Evolutionary conservation across 1,140 invertebrate species (phyloP).

Genomic region (Magallana ariakensis): DNA sequence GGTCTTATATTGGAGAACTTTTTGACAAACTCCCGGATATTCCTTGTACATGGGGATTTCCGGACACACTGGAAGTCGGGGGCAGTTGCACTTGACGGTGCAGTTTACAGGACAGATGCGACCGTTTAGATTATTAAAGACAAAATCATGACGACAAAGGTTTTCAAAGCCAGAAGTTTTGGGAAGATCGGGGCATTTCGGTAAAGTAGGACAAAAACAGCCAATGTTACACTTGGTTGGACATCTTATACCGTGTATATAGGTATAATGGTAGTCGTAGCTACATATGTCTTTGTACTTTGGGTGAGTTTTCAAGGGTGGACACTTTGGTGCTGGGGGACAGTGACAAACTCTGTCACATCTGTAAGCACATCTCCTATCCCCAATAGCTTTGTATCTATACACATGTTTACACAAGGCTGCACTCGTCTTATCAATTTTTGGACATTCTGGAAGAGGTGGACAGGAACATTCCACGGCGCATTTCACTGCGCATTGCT

Average conservation of each 20-base stretch:
- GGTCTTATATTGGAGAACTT: not conserved
- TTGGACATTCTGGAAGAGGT: constrained; percentile 21
- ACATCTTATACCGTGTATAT: constrained; percentile 18
- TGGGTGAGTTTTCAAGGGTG: not conserved
- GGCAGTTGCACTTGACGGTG: constrained; percentile 23
- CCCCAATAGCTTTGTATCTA: constrained; percentile 19
- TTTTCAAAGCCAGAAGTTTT: not conserved
- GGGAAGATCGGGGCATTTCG: constrained; percentile 11
- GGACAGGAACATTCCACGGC: constrained; percentile 5
- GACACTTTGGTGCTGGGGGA: constrained; percentile 31
- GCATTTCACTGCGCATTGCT: constrained; percentile 18
- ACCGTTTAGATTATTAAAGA: constrained; percentile 22
- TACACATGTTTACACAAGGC: constrained; percentile 2
- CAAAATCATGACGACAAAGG: not conserved
- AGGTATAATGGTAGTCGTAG: constrained; percentile 3
- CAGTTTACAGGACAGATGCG: constrained; percentile 28
- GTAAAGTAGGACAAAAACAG: constrained; percentile 7
- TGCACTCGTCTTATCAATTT: not conserved
- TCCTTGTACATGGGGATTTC: not conserved
- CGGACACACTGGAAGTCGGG: not conserved
- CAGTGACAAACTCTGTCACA: constrained; percentile 25
- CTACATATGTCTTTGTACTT: not conserved
- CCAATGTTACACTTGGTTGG: constrained; percentile 15
- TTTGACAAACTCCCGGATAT: not conserved
- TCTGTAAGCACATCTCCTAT: not conserved